These are phyloP conservation scores for Tholera decimalis DNA, from an alignment of 2,888 invertebrate species.

Conservation along the genomic window DNA sequence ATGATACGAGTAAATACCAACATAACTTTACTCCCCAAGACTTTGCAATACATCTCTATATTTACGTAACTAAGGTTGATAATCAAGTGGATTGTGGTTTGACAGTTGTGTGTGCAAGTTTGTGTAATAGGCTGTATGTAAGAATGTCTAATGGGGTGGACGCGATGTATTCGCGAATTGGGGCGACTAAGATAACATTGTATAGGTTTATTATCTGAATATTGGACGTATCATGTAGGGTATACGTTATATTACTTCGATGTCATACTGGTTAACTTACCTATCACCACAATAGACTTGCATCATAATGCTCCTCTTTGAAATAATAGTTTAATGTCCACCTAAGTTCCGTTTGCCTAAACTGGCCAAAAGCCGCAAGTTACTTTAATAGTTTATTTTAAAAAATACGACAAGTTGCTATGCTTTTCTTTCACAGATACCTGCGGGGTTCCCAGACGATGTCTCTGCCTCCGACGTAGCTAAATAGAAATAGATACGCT, in stretches of 20 bases:
- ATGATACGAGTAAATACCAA: constrained; percentile 61
- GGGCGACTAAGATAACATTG: constrained; percentile 66
- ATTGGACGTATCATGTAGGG: constrained; percentile 49
- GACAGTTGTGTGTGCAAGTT: constrained; percentile 21
- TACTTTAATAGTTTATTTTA: neutral
- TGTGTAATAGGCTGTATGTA: constrained; percentile 65
- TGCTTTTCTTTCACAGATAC: constrained; percentile 5
- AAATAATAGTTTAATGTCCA: neutral
- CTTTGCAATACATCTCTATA: constrained; percentile 3
- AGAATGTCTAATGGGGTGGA: constrained; percentile 76
- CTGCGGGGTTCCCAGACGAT: constrained; percentile 12
- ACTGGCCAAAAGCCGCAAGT: neutral
- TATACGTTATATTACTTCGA: constrained; percentile 34
- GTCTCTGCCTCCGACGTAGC: neutral
- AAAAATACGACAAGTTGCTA: neutral
- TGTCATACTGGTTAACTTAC: neutral
- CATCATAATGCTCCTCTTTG: too few species aligned
- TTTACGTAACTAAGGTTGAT: neutral
- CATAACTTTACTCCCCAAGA: neutral
- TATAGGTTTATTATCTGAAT: constrained; percentile 69
- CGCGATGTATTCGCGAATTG: constrained; percentile 69
- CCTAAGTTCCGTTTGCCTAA: too few species aligned
- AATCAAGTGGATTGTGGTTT: constrained; percentile 3
- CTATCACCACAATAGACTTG: too few species aligned
- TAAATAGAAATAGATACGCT: neutral